phyloP scores from a whole-genome alignment of 35 echinoderm and acorn worm genomes.

The Chiridota heheva region DNA sequence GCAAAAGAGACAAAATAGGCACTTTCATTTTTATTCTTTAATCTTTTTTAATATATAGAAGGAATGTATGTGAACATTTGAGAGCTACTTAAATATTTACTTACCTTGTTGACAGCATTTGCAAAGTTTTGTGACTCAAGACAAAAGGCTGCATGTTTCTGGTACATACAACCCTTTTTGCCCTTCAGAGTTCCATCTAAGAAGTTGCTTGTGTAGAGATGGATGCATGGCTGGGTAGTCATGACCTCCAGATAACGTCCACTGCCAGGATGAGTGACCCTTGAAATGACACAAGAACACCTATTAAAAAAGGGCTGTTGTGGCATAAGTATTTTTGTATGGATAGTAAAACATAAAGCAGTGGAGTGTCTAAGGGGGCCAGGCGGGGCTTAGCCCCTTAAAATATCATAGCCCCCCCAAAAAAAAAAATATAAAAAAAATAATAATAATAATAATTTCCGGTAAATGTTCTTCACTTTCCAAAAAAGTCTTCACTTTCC shows the following conservation, averaged over 20 bases:
- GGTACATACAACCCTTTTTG: conserved; percentile 64
- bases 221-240: conserved; percentile 83
- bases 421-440: neutral
- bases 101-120: conserved; percentile 81
- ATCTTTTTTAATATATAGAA: neutral
- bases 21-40: neutral
- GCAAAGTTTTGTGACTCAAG: conserved; percentile 89
- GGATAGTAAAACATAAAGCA: neutral
- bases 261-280: conserved; percentile 59
- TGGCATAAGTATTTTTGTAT: neutral
- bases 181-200: conserved; percentile 56
- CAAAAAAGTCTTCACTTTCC: too few relatives aligned
- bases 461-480: neutral
- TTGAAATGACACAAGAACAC: conserved; percentile 19
- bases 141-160: conserved; percentile 80
- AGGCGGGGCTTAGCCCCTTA: neutral
- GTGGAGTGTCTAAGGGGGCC: neutral
- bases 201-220: conserved; percentile 90
- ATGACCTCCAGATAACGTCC: conserved; percentile 75
- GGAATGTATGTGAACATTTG: too few relatives aligned
- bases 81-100: neutral
- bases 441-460: neutral
- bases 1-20: neutral
- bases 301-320: too few relatives aligned
- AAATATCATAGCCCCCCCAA: neutral